Percentiles rank a stretch among this genome's conserved stretches.
Conservation (phyloP, 2,797 vertebrate species). For the Acanthis flammea region DNA sequence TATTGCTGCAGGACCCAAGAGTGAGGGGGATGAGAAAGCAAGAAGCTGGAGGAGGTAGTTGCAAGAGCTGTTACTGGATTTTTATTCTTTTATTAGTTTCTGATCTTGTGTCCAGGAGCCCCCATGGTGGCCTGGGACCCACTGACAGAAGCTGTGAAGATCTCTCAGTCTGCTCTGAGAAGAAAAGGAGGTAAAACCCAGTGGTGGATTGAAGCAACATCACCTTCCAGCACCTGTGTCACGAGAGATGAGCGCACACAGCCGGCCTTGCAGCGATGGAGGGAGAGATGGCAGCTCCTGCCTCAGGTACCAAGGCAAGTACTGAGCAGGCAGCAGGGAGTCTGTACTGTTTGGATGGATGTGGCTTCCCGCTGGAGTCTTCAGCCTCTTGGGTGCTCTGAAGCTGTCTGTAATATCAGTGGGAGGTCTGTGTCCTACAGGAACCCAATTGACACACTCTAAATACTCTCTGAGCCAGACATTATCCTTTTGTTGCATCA, state of each 20-base stretch:
- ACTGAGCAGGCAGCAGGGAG: background rate
- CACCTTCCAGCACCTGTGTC: background rate
- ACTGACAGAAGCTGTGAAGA: background rate
- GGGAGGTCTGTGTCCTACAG: background rate
- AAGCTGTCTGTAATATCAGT: background rate
- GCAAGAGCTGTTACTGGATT: background rate
- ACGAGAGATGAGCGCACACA: background rate
- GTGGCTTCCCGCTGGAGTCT: background rate
- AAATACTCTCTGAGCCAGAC: background rate
- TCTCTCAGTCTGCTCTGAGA: background rate
- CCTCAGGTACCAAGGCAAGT: background rate
- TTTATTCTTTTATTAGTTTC: background rate
- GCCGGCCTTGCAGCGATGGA: background rate
- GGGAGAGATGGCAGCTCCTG: background rate
- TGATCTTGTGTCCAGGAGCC: background rate
- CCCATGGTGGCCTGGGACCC: background rate
- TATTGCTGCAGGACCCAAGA: background rate
- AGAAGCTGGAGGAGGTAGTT: background rate
- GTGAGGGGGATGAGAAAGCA: background rate
- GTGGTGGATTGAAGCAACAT: background rate
- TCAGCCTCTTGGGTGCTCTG: background rate
- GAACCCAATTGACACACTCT: background rate
- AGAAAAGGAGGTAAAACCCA: background rate
- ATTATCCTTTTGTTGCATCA: background rate
- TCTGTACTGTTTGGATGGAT: background rate